phyloP scores from a whole-genome alignment of 2,113 vertebrate genomes.

The Paedocypris sp. region DNA sequence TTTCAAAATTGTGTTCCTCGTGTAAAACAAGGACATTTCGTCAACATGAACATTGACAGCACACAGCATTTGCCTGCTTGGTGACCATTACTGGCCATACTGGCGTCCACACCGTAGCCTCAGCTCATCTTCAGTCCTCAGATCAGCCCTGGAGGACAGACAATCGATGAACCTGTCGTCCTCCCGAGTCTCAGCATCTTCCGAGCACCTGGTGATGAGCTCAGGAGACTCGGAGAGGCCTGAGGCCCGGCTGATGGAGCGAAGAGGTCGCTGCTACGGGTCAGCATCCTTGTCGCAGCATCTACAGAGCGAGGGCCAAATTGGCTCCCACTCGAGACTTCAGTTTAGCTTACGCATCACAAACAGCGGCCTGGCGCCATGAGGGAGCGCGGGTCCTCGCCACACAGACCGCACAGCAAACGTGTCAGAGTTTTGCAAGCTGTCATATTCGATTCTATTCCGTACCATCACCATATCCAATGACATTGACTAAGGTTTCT shows the following conservation, averaged over 20 bases:
- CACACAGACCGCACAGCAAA: too few relatives aligned
- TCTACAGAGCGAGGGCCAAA: constrained; percentile 36
- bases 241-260: constrained; percentile 37
- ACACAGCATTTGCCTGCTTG: too few relatives aligned
- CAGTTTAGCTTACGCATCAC: constrained; percentile 6
- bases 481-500: not conserved
- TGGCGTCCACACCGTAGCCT: too few relatives aligned
- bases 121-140: too few relatives aligned
- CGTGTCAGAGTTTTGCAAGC: too few relatives aligned
- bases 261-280: constrained; percentile 42
- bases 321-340: constrained; percentile 39
- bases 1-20: too few relatives aligned
- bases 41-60: too few relatives aligned
- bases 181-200: constrained; percentile 56
- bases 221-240: constrained; percentile 35
- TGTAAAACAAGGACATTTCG: too few relatives aligned
- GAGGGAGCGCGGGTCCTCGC: not conserved
- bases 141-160: constrained; percentile 61
- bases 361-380: not conserved
- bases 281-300: constrained; percentile 12
- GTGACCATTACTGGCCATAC: too few relatives aligned
- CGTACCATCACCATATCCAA: not conserved
- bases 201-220: too few relatives aligned
- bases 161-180: constrained; percentile 65
- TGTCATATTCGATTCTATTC: not conserved